Evolutionary conservation across 1,140 invertebrate genomes (phyloP), one percentile per base, ranked within the genome.

Genomic region (Trichomalopsis sarcophagae): DNA sequence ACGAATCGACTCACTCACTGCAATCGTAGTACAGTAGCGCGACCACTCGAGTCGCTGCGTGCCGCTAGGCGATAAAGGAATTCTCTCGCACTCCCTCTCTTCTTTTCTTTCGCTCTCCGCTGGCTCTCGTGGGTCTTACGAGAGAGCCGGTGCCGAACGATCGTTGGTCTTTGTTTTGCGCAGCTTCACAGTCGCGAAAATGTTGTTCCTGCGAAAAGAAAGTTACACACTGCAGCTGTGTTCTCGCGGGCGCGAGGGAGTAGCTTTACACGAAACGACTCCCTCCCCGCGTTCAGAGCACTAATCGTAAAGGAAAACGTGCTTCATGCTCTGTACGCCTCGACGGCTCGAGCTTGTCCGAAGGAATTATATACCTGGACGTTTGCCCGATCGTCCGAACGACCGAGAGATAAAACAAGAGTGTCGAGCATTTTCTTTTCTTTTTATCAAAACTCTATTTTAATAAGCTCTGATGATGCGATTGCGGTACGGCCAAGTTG

Each of bases 141-240:
- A 93, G 79, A 93, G 87, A 23, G 92, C 92, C 75, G 97, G 97
- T 87, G 96, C 96, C 77, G 96, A 97, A 88, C 97, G 95, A 93
- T 97, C 97, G 91, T 97, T 97, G 91, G 96, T 97, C 93, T 97
- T 95, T 84, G 96, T 96, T 94, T 97, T 97, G 89, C 96, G 95
- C 89, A 97, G 95, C 94, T 97, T 97, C 89, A 97, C 97, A 80
- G 96, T 97, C 73, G 96, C 96, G 91, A 97, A 97, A 91, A 96
- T 95, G 90, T 96, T 97, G 88, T 95, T 95, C 94, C 96, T 97
- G 95, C 55, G 21, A 62, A 90, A 95, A 95, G 89, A 94, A 88
- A 89, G 88, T 88, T 80, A 27, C 68, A 71, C 27, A 7, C 21
- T 71, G 68, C 87, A 87, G 84, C 88, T 86, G 86, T 86, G 74